phyloP scores from a whole-genome alignment of 2,113 vertebrate species.

The Esox niger region DNA sequence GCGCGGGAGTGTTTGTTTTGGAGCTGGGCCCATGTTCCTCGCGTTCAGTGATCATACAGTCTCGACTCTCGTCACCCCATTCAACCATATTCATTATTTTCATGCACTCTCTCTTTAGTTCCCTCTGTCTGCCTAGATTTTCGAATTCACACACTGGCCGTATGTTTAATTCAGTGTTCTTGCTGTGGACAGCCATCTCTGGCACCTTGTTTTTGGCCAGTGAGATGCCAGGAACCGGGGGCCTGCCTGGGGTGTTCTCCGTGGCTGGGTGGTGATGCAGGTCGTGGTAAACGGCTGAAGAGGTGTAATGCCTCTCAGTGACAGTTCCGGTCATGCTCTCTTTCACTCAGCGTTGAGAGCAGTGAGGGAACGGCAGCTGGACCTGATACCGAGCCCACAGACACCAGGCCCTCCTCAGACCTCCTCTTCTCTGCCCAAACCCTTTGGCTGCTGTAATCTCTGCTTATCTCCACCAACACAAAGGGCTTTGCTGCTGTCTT shows the following conservation, averaged over 20 bases:
- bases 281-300: conserved; percentile 41
- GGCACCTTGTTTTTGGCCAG: conserved; percentile 43
- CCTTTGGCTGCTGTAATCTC: conserved; percentile 34
- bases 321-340: conserved; percentile 24
- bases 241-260: conserved; percentile 34
- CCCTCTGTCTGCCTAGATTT: background rate
- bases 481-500: conserved; percentile 25
- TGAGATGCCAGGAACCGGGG: conserved; percentile 18
- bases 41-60: conserved; percentile 34
- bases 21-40: conserved; percentile 22
- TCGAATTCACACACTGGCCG: conserved; percentile 13
- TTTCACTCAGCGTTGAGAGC: background rate
- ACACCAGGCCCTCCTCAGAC: conserved; percentile 13
- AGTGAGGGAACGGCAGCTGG: conserved; percentile 20
- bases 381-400: conserved; percentile 30
- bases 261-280: conserved; percentile 39
- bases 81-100: conserved; percentile 52
- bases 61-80: conserved; percentile 49
- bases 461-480: conserved; percentile 39
- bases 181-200: conserved; percentile 14
- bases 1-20: conserved; percentile 32
- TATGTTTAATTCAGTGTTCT: conserved; percentile 57
- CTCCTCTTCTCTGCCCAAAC: conserved; percentile 13
- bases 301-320: conserved; percentile 34
- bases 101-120: conserved; percentile 36